Percentiles rank a stretch among this genome's conserved stretches.
Conservation (phyloP, 2,113 vertebrate genomes). For the Rhinolophus ferrumequinum region DNA sequence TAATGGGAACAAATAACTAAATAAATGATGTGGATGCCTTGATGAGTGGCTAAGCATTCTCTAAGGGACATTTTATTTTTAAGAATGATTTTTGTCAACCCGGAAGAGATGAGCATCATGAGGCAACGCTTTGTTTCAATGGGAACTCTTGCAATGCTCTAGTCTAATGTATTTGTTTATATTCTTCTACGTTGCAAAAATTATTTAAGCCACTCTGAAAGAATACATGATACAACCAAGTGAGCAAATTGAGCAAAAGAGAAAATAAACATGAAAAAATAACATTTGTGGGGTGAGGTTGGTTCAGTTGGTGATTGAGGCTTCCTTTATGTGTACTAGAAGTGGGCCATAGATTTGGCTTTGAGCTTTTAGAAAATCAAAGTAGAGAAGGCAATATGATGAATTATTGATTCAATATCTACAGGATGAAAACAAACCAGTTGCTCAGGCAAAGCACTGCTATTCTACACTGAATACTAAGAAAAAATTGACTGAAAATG, state of each 20-base stretch:
- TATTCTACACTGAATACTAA: background rate
- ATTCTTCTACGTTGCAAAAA: background rate
- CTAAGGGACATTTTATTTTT: background rate
- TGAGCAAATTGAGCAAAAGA: background rate
- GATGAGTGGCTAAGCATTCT: background rate
- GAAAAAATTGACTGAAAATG: background rate
- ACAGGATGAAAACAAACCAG: background rate
- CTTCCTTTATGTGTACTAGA: background rate
- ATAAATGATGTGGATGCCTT: background rate
- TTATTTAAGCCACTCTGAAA: background rate
- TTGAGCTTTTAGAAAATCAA: background rate
- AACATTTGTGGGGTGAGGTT: background rate
- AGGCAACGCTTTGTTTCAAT: background rate
- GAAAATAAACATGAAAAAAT: background rate
- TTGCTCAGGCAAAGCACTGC: background rate
- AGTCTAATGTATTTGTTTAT: background rate
- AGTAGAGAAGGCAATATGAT: background rate
- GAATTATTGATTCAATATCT: background rate
- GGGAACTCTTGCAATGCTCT: background rate
- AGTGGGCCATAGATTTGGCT: background rate
- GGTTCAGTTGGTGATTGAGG: background rate
- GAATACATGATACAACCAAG: background rate
- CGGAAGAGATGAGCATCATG: background rate
- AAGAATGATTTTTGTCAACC: background rate
- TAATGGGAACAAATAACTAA: conserved; percentile 46